Conservation (phyloP, 1,140 invertebrate species). For the Drosophila pruinosa region DNA sequence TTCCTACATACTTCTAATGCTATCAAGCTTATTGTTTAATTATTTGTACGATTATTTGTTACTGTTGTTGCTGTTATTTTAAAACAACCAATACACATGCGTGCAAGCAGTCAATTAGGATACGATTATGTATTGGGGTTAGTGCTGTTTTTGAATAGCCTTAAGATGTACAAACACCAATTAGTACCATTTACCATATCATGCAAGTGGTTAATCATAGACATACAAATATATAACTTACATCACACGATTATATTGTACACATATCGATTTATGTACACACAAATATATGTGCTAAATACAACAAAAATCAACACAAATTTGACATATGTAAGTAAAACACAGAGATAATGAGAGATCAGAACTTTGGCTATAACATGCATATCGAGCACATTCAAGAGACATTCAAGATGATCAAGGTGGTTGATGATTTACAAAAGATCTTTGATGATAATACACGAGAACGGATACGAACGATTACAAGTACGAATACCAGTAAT, state of each 20-base stretch:
- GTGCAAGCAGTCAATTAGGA: slow-evolving; percentile 48
- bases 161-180: slow-evolving; percentile 9
- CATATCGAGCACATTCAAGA: slow-evolving; percentile 51
- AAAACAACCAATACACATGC: slow-evolving; percentile 79
- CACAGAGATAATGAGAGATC: slow-evolving; percentile 40
- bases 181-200: slow-evolving; percentile 41
- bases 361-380: slow-evolving; percentile 51
- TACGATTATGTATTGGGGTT: slow-evolving; percentile 36
- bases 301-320: slow-evolving; percentile 69
- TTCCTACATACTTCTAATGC: slow-evolving; percentile 24
- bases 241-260: slow-evolving; percentile 27
- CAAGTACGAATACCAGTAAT: slow-evolving; percentile 17
- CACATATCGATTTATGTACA: slow-evolving; percentile 24
- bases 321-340: neutral
- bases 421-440: slow-evolving; percentile 29
- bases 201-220: slow-evolving; percentile 32
- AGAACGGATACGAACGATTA: neutral
- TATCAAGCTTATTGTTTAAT: slow-evolving; percentile 47
- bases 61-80: slow-evolving; percentile 27
- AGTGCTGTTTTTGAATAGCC: slow-evolving; percentile 42
- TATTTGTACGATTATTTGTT: slow-evolving; percentile 24
- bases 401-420: slow-evolving; percentile 47
- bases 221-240: slow-evolving; percentile 45
- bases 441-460: slow-evolving; percentile 43
- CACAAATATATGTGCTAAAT: slow-evolving; percentile 64